Base-by-base conservation (phyloP, 2,113 vertebrate genomes). In the Butorides virescens region DNA sequence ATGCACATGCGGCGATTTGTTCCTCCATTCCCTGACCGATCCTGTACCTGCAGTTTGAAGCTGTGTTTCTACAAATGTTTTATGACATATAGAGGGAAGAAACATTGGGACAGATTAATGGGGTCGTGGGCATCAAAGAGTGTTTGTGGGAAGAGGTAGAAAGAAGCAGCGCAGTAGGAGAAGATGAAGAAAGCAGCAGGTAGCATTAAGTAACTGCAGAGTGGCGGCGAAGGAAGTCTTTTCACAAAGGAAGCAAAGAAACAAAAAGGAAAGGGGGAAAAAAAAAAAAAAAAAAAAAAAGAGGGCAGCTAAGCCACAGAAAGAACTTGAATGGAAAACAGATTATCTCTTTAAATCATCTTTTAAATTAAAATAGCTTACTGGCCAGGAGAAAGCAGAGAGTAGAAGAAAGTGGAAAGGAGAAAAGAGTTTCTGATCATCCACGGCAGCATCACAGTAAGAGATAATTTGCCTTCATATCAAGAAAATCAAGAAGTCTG, bases 131-230 rank as follows among this genome's bases (percentile, higher is more conserved):
- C 52, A 91, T 92, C 63, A 30, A 94, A 82, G 88, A 56, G 32
- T 22, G 65, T 61, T 87, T 86, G 85, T 66, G 72, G 88, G 49
- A 77, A 50, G 58, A 79, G 90, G 68, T 2, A 74, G 88, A 76
- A 93, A 56, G 42, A 32, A 23, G 55, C 59, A 92, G 86, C 75
- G 17, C 15, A 3, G 89, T 42, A 42, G 82, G 56, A 79, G 90
- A 65, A 96, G 91, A 94, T 86, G 90, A 80, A 94, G 88, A 95
- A 97, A 95, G 91, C 73, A 91, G 92, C 86, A 96, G 82, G 94
- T 92, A 87, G 62, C 82, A 44, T 32, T 53, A 92, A 93, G 76
- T 39, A 82, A 88, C 74, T 72, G 85, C 96, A 82, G 81, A 95
- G 81, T 4, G 1, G 63, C 80, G 75, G 90, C 53, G 58, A 53